Evolutionary conservation across 2,888 invertebrate species (phyloP).

Genomic region (Steinernema scapterisci): DNA sequence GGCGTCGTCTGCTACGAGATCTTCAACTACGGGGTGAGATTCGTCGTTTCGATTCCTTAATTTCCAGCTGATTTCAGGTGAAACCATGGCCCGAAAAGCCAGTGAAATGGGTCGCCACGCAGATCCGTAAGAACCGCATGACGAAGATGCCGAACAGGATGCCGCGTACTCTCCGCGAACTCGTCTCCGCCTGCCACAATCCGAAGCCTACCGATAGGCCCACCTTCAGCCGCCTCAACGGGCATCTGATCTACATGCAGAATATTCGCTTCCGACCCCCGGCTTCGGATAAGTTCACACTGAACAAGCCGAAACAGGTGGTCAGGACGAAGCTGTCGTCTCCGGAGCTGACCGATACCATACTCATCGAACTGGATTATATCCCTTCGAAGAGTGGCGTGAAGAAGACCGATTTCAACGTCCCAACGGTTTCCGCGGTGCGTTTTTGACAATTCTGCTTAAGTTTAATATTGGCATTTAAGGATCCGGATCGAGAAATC

Average conservation of each 20-base stretch:
- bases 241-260: background rate
- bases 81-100: conserved; percentile 40
- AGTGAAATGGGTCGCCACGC: conserved; percentile 35
- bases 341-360: background rate
- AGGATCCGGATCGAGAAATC: background rate
- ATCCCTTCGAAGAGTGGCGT: background rate
- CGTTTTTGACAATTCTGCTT: background rate
- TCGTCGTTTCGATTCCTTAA: too few species aligned
- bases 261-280: conserved; percentile 18
- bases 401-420: background rate
- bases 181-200: conserved; percentile 46
- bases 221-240: conserved; percentile 38
- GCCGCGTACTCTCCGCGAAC: conserved; percentile 11
- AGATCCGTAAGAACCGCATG: conserved; percentile 29
- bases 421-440: background rate
- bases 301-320: conserved; percentile 12
- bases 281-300: background rate
- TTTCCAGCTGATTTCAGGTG: background rate
- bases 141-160: background rate
- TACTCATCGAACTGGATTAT: conserved; percentile 3
- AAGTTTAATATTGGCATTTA: background rate
- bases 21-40: conserved; percentile 35
- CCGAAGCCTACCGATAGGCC: conserved; percentile 46
- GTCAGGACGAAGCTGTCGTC: background rate
- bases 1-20: conserved; percentile 40